Evolutionary conservation across 2,113 vertebrate genomes (phyloP).

Genomic region (Nothoprocta pentlandii): DNA sequence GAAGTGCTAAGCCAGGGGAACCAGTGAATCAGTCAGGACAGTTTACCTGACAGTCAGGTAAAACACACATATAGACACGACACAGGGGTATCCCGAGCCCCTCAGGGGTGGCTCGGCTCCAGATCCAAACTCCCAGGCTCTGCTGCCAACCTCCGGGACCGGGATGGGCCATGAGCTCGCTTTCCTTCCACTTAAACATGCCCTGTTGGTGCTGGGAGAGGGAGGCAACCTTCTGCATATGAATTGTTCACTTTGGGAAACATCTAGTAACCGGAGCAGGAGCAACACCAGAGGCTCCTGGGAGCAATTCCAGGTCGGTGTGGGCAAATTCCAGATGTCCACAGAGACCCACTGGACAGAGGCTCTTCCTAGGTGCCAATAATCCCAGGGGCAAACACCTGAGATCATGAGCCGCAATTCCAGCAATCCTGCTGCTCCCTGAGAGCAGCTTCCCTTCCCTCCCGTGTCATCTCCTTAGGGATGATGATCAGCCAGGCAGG

Average conservation of each 20-base stretch:
- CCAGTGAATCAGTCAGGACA: fast-evolving
- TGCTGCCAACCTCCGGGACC: not conserved
- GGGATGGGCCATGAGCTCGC: not conserved
- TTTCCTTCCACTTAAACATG: fast-evolving
- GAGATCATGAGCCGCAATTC: not conserved
- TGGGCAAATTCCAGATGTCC: too few species aligned
- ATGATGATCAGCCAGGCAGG: not conserved
- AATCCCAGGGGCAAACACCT: not conserved
- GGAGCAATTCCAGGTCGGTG: not conserved
- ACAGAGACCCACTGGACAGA: too few species aligned
- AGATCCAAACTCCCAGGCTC: not conserved
- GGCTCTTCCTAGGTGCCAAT: not conserved
- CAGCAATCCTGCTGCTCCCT: not conserved
- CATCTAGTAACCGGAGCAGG: not conserved
- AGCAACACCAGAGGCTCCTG: not conserved
- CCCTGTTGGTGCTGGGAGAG: not conserved
- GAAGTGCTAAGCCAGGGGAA: not conserved
- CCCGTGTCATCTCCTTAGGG: not conserved
- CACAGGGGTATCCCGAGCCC: not conserved
- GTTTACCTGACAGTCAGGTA: not conserved
- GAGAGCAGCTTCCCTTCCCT: not conserved
- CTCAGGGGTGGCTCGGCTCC: not conserved
- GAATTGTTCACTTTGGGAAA: not conserved
- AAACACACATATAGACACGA: not conserved
- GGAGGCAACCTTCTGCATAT: not conserved